Percentiles rank a stretch among this genome's conserved stretches.
phyloP scores from a whole-genome alignment of 2,113 vertebrate genomes.

The Anas platyrhynchos region DNA sequence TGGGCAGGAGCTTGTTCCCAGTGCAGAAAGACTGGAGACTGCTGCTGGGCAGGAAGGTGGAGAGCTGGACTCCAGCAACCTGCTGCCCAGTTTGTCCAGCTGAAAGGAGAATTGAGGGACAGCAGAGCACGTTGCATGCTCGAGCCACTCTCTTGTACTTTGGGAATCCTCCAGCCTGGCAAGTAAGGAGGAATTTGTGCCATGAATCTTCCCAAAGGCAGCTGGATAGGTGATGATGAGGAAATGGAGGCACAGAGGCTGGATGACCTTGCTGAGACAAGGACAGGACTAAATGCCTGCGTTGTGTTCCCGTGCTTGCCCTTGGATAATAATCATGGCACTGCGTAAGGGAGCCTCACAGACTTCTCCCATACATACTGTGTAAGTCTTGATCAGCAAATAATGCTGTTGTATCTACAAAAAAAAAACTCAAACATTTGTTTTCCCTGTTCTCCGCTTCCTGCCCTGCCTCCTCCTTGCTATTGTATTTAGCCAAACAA shows the following conservation, averaged over 20 bases:
- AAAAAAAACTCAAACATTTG: conserved; percentile 31
- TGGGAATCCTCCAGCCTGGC: not conserved
- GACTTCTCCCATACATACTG: not conserved
- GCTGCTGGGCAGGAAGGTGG: not conserved
- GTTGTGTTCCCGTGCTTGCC: not conserved
- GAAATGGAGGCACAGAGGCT: conserved; percentile 18
- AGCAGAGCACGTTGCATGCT: not conserved
- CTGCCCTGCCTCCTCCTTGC: not conserved
- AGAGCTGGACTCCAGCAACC: not conserved
- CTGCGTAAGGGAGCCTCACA: not conserved
- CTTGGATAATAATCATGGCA: not conserved
- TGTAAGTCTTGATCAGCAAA: not conserved
- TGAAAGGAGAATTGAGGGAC: not conserved
- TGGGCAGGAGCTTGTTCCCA: not conserved
- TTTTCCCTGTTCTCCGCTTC: not conserved
- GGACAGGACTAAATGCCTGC: not conserved
- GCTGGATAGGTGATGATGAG: accelerated
- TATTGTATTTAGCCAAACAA: conserved; percentile 6
- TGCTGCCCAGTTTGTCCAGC: not conserved
- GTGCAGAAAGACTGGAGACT: not conserved
- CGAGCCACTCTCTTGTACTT: not conserved
- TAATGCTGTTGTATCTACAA: not conserved
- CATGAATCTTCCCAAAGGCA: not conserved
- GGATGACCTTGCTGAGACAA: not conserved
- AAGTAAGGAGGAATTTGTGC: not conserved